Evolutionary conservation across 1,140 invertebrate genomes (phyloP), one percentile per base, ranked within the genome.

Genomic region (Coptotermes formosanus): DNA sequence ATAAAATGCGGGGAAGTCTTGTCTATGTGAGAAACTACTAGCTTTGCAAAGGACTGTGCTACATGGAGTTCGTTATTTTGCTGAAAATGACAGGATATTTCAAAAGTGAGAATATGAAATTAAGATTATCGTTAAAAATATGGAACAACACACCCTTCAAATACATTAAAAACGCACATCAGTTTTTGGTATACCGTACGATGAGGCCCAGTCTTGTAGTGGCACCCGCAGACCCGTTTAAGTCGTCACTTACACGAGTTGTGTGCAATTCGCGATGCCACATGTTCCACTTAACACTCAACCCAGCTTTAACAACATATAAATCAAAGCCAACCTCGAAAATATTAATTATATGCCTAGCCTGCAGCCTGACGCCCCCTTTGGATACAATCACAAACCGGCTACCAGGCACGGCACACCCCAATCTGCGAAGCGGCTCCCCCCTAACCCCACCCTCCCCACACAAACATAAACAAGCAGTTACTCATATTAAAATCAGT

Each of bases 401-500:
- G 25, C 64, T 75, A 25, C 30, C n/a, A 75, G 25, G 64, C n/a
- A 30, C 25, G 30, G 64, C 64, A 30, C 7, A 30, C 64, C 64
- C 25, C 2, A 75, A n/a, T 69, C 64, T 25, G 64, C n/a, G 25
- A 30, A 69, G 64, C 64, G 3, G 64, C n/a, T 69, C 2, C 64
- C 14, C 21, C 14, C 55, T 2, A 1, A 2, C 21, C 4, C 8
- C 64, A n/a, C n/a, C 64, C 64, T n/a, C 59, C 59, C 25, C 64
- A 75, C 64, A 75, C 64, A 75, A 75, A 30, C 64, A 75, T 30
- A 25, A 75, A 75, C 64, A 75, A 75, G 19, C 64, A 75, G 64
- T 75, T 75, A 75, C 25, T 75, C 64, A 75, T 75, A 30, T 75
- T 75, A 75, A 75, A 75, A 75, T 75, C 64, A 30, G 14, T 75